Evolutionary conservation across 53 echinoderm and acorn worm species (phyloP).

Genomic region (Paracentrotus lividus): DNA sequence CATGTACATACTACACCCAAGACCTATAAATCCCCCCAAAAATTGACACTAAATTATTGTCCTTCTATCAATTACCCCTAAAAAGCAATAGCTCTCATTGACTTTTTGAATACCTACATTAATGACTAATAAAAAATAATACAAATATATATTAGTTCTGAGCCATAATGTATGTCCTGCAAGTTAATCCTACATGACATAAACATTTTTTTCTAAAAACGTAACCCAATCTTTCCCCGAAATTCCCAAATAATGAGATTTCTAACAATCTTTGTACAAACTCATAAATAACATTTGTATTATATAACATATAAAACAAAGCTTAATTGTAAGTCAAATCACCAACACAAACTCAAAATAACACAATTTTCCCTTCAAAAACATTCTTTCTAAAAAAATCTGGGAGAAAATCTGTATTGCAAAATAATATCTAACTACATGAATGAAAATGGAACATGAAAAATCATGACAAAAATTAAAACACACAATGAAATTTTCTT

Average conservation of each 20-base stretch:
- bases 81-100: too few species aligned
- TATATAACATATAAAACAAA: neutral
- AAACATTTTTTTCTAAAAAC: too few species aligned
- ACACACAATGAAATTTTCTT: neutral
- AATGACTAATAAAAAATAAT: too few species aligned
- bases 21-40: too few species aligned
- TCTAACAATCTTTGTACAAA: neutral
- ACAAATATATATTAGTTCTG: too few species aligned
- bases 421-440: slow-evolving; percentile 9
- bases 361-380: neutral
- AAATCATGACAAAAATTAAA: neutral
- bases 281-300: slow-evolving; percentile 14
- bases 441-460: neutral
- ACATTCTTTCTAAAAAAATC: neutral
- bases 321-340: neutral
- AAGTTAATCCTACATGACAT: too few species aligned
- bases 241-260: neutral
- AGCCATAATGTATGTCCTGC: too few species aligned
- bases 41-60: too few species aligned
- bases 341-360: slow-evolving; percentile 5
- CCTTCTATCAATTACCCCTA: too few species aligned
- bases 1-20: too few species aligned
- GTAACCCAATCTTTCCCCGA: too few species aligned
- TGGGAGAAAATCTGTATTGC: neutral
- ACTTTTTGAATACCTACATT: too few species aligned